Percentiles rank a stretch among this genome's conserved stretches.
Evolutionary conservation across 1,140 invertebrate genomes (phyloP).

Genomic region (Campodea augens): DNA sequence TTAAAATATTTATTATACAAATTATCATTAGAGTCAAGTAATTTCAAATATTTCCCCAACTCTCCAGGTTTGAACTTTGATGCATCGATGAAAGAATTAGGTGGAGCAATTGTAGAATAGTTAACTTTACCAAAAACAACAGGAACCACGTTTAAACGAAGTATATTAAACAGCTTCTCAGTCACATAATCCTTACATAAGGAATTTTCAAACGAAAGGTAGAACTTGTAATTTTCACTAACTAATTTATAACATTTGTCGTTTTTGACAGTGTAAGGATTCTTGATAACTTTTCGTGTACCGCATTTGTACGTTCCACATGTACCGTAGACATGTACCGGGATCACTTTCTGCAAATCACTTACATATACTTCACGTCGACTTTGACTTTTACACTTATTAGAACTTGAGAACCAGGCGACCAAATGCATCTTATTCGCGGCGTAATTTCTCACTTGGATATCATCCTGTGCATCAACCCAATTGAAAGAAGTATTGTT

Average conservation of each 20-base stretch:
- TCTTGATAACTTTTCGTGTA: conserved; percentile 16
- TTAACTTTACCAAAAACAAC: conserved; percentile 23
- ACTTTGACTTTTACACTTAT: conserved; percentile 24
- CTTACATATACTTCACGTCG: conserved; percentile 26
- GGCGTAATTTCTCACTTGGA: conserved; percentile 14
- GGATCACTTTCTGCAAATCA: conserved; percentile 26
- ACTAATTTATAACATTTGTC: conserved; percentile 19
- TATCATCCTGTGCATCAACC: conserved; percentile 11
- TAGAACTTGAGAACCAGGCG: conserved; percentile 29
- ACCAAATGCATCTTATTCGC: conserved; percentile 14
- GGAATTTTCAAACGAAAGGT: conserved; percentile 32
- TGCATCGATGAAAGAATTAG: conserved; percentile 23
- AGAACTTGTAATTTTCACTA: conserved; percentile 29
- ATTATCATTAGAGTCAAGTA: conserved; percentile 22
- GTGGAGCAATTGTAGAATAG: conserved; percentile 20
- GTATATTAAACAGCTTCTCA: conserved; percentile 27
- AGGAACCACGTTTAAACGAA: conserved; percentile 20
- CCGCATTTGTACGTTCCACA: conserved; percentile 23
- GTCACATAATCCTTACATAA: conserved; percentile 35
- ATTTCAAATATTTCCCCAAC: conserved; percentile 24
- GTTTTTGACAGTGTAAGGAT: conserved; percentile 15
- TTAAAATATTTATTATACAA: conserved; percentile 26
- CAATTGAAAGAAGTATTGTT: too few relatives aligned
- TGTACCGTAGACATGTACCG: conserved; percentile 32
- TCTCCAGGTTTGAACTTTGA: conserved; percentile 26